Conservation (phyloP, 2,797 vertebrate species). For the Brotula barbata region DNA sequence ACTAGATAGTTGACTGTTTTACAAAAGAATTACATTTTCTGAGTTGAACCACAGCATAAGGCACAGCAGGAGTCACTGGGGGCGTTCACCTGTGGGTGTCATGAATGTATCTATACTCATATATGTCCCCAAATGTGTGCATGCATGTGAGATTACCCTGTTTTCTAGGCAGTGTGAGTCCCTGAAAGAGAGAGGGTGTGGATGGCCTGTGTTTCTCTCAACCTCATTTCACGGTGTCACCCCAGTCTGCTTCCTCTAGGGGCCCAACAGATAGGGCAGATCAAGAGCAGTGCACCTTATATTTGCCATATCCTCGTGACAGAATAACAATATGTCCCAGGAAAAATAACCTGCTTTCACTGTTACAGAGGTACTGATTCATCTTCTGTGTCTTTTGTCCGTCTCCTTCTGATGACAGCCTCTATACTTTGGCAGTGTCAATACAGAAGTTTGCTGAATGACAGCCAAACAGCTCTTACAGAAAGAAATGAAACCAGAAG, state of each 20-base stretch:
- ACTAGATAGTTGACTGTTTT: not conserved
- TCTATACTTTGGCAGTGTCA: conserved; percentile 35
- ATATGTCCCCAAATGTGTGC: conserved; percentile 4
- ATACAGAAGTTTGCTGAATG: conserved; percentile 50
- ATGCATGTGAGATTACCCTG: conserved; percentile 36
- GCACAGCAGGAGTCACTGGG: conserved; percentile 1
- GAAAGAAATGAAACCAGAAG: conserved; percentile 29
- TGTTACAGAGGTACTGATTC: not conserved
- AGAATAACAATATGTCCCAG: conserved; percentile 4
- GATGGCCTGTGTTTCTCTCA: conserved; percentile 37
- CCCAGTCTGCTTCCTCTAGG: conserved; percentile 1
- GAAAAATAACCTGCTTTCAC: not conserved
- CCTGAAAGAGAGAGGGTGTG: conserved; percentile 31
- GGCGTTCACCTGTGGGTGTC: not conserved
- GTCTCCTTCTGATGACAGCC: conserved; percentile 29
- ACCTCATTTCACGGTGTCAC: not conserved
- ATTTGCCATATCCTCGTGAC: not conserved
- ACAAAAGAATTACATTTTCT: conserved; percentile 1
- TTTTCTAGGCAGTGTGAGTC: conserved; percentile 42
- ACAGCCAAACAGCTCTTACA: conserved; percentile 41
- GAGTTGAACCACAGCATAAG: not conserved
- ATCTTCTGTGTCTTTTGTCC: conserved; percentile 15
- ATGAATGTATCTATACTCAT: not conserved
- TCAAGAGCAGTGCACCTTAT: not conserved
- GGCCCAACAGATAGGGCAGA: not conserved